These are phyloP conservation scores for Salvelinus alpinus DNA, from an alignment of 2,113 vertebrate species.

Conservation along the genomic window DNA sequence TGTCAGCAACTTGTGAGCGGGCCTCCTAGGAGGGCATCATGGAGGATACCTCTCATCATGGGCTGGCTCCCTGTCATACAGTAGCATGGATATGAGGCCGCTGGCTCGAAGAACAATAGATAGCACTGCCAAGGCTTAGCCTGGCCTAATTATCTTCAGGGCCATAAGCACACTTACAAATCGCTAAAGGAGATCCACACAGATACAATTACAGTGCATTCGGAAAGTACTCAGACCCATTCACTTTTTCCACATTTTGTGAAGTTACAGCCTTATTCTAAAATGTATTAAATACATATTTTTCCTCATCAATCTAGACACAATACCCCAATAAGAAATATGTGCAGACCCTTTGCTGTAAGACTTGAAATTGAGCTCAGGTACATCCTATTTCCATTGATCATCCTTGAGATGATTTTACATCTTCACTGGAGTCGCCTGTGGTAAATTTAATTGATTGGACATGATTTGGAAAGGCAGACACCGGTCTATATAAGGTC, in stretches of 20 bases:
- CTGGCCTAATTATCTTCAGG: conserved; percentile 27
- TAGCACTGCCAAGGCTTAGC: conserved; percentile 10
- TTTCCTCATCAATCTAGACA: too few relatives aligned
- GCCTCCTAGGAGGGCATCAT: conserved; percentile 13
- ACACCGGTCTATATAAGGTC: too few relatives aligned
- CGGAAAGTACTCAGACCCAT: too few relatives aligned
- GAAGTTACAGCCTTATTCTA: background rate
- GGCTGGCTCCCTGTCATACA: conserved; percentile 25
- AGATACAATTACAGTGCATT: background rate
- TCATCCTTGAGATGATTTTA: too few relatives aligned
- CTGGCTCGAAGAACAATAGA: conserved; percentile 13
- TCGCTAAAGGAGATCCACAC: background rate
- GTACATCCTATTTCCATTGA: too few relatives aligned
- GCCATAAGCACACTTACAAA: conserved; percentile 25
- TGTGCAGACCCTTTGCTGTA: too few relatives aligned
- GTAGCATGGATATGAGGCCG: conserved; percentile 24
- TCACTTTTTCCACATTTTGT: background rate
- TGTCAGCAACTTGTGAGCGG: conserved; percentile 36
- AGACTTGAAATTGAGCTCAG: too few relatives aligned
- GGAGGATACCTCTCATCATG: conserved; percentile 12
- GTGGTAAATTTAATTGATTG: too few relatives aligned
- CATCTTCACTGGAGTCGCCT: too few relatives aligned
- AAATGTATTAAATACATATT: background rate
- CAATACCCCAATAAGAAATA: too few relatives aligned
- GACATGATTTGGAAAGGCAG: too few relatives aligned